Base-by-base conservation (phyloP, 2,888 invertebrate species). In the Stegana nigrithorax region DNA sequence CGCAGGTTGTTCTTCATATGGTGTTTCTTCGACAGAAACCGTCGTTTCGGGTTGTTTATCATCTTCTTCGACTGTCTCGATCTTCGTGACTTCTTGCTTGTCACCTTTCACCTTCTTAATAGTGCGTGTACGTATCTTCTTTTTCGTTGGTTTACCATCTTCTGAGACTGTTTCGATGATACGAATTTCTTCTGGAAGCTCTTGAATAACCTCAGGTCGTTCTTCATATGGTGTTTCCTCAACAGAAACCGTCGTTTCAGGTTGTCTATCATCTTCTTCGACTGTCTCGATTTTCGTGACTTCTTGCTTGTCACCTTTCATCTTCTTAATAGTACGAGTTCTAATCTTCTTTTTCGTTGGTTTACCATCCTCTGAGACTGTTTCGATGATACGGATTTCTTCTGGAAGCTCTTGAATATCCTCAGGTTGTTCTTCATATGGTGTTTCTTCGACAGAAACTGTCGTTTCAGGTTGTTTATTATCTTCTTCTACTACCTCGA, bases 101-200 rank as follows among this genome's bases (percentile, higher is more conserved):
- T 66, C 69, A 26, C 72, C 73, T 61, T 72, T 73, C 25, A 72
- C 56, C 64, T 70, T 73, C 60, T 71, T 73, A 59, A 73, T 70
- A 1, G 71, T 66, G 12, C 72, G 72, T 32, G 71, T 71, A 21
- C 71, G 71, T 2, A 71, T 70, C 65, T 66, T 71, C 56, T 65
- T 73, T 63, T 69, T 70, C 47, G 60, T 73, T 0, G 68, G 62
- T 8, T 32, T 68, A 17, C 69, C 69, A 6, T 69, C 69, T 60
- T 68, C 64, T 4, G 66, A 21, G 0, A 66, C 26, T 0, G 68
- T 63, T 61, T 69, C 69, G 19, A 68, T 27, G 0, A 68, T 61
- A 12, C 67, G 69, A n/a, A 69, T 63, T 14, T 69, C 67, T 4
- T 69, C 69, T 4, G 63, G 69, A 19, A 69, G 60, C 8, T 69